Conservation (phyloP, 1,140 invertebrate species). For the Eriocheir sinensis region DNA sequence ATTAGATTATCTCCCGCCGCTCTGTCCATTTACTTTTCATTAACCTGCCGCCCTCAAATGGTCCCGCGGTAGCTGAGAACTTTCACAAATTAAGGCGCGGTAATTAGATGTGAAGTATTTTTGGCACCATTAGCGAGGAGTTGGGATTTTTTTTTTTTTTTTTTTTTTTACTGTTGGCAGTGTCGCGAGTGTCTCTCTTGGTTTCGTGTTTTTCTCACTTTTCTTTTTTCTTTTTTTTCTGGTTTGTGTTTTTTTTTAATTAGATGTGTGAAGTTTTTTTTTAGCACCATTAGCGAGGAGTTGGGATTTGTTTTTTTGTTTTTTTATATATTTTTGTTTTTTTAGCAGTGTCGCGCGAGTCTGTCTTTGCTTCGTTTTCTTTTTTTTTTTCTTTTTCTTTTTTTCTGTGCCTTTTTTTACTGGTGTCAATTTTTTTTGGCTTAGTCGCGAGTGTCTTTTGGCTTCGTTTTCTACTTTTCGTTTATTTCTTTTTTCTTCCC, state of each 20-base stretch:
- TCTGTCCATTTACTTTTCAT: slow-evolving; percentile 40
- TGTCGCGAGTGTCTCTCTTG: too few relatives aligned
- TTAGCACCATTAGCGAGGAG: neutral
- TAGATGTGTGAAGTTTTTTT: too few relatives aligned
- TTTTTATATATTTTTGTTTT: neutral
- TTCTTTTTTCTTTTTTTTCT: neutral
- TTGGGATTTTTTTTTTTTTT: neutral
- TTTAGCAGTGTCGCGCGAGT: neutral
- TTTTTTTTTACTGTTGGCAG: neutral
- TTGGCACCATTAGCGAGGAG: slow-evolving; percentile 9
- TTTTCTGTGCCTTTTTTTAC: too few relatives aligned
- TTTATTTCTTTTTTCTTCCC: too few relatives aligned
- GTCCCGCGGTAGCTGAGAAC: slow-evolving; percentile 3
- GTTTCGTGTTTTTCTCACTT: neutral
- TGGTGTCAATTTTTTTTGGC: too few relatives aligned
- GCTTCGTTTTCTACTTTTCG: too few relatives aligned
- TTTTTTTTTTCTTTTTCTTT: too few relatives aligned
- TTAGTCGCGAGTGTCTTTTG: too few relatives aligned
- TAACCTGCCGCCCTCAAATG: neutral
- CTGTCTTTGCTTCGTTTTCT: too few relatives aligned
- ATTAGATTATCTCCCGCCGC: neutral
- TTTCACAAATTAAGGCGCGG: neutral
- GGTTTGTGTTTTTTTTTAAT: neutral
- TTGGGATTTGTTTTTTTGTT: neutral
- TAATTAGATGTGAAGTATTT: slow-evolving; percentile 33